A percentile compares a stretch with the other conserved stretches of the same genome.
These are phyloP conservation scores for Patella pellucida DNA, from an alignment of 2,888 invertebrate genomes.

Conservation along the genomic window DNA sequence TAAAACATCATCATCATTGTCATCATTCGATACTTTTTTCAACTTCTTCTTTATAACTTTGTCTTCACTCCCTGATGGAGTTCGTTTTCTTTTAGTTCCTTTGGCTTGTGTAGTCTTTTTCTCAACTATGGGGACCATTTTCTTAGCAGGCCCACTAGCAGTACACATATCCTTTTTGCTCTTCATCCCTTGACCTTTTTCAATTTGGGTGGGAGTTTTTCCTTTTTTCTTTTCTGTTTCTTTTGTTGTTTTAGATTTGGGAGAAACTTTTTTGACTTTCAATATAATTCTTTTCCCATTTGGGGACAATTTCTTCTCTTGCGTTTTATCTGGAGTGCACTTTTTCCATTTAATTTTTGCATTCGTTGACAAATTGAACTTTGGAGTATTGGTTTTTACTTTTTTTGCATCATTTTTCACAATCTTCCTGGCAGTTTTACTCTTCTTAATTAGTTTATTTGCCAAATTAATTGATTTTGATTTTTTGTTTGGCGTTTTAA, in stretches of 20 bases:
- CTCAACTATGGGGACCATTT: no score
- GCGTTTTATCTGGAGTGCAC: not conserved
- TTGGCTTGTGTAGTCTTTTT: not conserved
- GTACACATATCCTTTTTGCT: no score
- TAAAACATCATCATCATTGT: constrained; percentile 44
- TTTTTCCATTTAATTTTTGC: not conserved
- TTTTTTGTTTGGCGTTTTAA: no score
- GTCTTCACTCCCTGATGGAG: not conserved
- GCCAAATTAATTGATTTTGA: not conserved
- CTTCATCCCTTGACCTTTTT: not conserved
- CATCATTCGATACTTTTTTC: constrained; percentile 18
- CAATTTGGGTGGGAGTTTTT: constrained; percentile 8
- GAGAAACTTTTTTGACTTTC: not conserved
- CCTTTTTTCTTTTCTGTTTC: not conserved
- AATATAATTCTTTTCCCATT: not conserved
- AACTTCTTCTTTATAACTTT: constrained; percentile 11
- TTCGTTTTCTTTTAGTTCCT: not conserved
- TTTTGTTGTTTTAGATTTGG: not conserved
- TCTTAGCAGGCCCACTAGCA: no score
- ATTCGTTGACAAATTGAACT: not conserved
- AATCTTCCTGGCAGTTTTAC: constrained; percentile 26
- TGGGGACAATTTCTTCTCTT: not conserved
- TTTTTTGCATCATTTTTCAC: not conserved
- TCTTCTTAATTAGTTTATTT: constrained; percentile 34
- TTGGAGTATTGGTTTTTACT: not conserved